Evolutionary conservation across 2,888 invertebrate genomes (phyloP).

Genomic region (Therioaphis trifolii): DNA sequence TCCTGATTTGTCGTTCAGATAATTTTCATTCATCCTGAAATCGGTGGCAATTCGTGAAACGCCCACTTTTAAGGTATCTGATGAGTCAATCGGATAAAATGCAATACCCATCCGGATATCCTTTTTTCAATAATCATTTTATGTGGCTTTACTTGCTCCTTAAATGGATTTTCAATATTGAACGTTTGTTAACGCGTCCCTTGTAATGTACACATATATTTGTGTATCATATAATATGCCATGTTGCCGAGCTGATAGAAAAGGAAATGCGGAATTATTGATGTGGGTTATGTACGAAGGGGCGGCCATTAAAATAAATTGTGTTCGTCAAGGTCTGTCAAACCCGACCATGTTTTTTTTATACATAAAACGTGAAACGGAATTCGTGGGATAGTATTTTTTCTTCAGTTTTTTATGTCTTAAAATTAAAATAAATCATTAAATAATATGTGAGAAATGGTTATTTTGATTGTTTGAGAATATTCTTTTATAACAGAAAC

Average conservation of each 20-base stretch:
- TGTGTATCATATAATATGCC: conserved; percentile 5
- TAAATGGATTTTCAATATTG: conserved; percentile 36
- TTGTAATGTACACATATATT: neutral
- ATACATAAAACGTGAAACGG: neutral
- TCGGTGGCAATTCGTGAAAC: conserved; percentile 51
- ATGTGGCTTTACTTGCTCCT: neutral
- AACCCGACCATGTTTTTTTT: conserved; percentile 49
- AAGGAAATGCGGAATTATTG: conserved; percentile 63
- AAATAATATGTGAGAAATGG: conserved; percentile 48
- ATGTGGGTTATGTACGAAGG: conserved; percentile 57
- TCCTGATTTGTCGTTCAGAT: conserved; percentile 40
- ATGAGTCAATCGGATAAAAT: conserved; percentile 56
- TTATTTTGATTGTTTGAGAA: conserved; percentile 9
- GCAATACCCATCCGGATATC: conserved; percentile 55
- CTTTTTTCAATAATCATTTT: conserved; percentile 33
- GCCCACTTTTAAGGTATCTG: conserved; percentile 53
- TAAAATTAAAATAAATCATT: neutral
- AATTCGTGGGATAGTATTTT: conserved; percentile 48
- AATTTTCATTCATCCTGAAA: conserved; percentile 53
- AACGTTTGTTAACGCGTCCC: conserved; percentile 26
- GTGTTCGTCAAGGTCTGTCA: conserved; percentile 60
- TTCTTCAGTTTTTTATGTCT: neutral
- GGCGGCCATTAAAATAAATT: conserved; percentile 62
- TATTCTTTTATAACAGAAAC: neutral
- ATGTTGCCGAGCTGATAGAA: conserved; percentile 25